phyloP scores from a whole-genome alignment of 2,113 vertebrate genomes.

The Mastomys natalensis region DNA sequence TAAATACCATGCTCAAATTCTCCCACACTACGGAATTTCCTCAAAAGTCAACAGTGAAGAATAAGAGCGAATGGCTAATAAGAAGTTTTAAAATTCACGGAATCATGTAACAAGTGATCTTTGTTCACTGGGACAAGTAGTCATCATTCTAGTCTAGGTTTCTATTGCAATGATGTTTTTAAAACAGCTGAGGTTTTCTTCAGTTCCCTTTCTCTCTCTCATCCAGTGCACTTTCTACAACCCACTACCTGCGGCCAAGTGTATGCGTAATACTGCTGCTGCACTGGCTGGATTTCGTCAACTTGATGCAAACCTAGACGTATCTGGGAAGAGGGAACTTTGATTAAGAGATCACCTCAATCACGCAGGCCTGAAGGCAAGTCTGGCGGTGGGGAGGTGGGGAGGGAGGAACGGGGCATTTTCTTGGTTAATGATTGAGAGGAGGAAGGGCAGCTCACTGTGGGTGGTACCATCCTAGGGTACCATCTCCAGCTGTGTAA shows the following conservation, averaged over 20 bases:
- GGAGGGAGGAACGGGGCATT: background rate
- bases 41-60: background rate
- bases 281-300: background rate
- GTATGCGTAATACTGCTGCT: background rate
- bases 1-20: background rate
- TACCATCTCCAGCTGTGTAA: background rate
- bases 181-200: background rate
- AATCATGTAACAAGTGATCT: background rate
- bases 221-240: background rate
- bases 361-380: background rate
- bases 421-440: background rate
- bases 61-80: slow-evolving; percentile 9
- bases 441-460: background rate
- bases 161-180: background rate
- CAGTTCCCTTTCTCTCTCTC: background rate
- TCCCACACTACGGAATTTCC: background rate
- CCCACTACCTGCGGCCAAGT: too few relatives aligned
- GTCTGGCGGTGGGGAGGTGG: background rate
- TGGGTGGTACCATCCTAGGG: background rate
- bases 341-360: background rate
- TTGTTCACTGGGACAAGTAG: background rate
- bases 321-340: background rate
- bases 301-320: background rate
- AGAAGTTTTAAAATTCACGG: background rate
- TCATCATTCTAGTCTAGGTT: background rate